These are phyloP conservation scores for Bovichtus variegatus DNA, from an alignment of 2,797 vertebrate genomes.

Conservation along the genomic window DNA sequence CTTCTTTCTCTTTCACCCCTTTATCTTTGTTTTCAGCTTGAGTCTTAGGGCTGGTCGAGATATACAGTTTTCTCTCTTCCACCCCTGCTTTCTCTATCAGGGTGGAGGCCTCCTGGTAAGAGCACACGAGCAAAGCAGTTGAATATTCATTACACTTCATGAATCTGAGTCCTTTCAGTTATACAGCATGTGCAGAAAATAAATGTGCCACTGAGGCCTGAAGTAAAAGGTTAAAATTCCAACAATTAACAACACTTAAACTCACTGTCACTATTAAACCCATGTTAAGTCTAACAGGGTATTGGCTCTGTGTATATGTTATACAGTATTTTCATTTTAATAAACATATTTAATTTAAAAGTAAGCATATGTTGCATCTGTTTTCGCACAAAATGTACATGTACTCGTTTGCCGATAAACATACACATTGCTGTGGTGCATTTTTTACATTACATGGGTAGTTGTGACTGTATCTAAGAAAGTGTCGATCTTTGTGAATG, in stretches of 20 bases:
- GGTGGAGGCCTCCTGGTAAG: slow-evolving; percentile 86
- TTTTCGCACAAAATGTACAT: not conserved
- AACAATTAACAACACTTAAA: not conserved
- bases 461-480: not conserved
- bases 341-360: not conserved
- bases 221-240: not conserved
- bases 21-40: slow-evolving; percentile 62
- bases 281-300: not conserved
- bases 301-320: not conserved
- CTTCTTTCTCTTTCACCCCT: slow-evolving; percentile 64
- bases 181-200: not conserved
- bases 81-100: slow-evolving; percentile 89
- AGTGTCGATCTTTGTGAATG: slow-evolving; percentile 1
- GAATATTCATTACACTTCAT: not conserved
- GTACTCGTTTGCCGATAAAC: not conserved
- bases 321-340: not conserved
- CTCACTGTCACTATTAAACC: slow-evolving; percentile 5
- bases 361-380: not conserved
- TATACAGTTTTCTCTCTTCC: slow-evolving; percentile 87
- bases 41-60: slow-evolving; percentile 49
- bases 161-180: not conserved
- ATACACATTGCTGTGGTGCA: not conserved
- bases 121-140: not conserved
- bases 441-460: not conserved
- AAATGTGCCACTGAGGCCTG: not conserved